Evolutionary conservation across 2,113 vertebrate species (phyloP).

Genomic region (Phaethon lepturus): DNA sequence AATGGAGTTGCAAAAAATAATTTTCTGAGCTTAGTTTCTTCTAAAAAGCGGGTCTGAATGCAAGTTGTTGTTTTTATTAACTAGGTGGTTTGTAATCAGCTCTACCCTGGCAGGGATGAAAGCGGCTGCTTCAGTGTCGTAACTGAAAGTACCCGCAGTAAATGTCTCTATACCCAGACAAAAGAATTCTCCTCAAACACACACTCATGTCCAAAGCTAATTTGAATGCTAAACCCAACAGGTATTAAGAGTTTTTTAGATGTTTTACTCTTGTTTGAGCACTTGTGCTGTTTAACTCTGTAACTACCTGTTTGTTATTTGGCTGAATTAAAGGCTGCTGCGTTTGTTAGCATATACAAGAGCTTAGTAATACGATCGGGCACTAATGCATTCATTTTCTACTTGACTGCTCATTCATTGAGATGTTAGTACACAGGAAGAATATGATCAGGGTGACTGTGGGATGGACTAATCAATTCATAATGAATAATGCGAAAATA

Average conservation of each 20-base stretch:
- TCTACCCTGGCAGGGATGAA: not conserved
- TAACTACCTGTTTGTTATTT: conserved; percentile 50
- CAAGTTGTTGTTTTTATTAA: conserved; percentile 48
- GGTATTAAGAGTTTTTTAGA: not conserved
- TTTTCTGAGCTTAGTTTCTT: conserved; percentile 18
- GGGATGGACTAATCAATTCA: conserved; percentile 43
- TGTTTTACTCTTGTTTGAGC: not conserved
- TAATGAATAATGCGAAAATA: conserved; percentile 53
- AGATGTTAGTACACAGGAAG: conserved; percentile 70
- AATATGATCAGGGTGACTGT: conserved; percentile 59
- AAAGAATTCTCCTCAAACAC: conserved; percentile 18
- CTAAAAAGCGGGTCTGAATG: conserved; percentile 17
- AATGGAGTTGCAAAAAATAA: not conserved
- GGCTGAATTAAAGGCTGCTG: conserved; percentile 5
- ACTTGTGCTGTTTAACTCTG: conserved; percentile 28
- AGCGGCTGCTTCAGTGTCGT: conserved; percentile 11
- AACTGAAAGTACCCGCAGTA: not conserved
- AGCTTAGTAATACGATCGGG: conserved; percentile 76
- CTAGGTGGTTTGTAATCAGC: conserved; percentile 34
- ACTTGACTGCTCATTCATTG: conserved; percentile 81
- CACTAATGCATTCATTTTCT: conserved; percentile 85
- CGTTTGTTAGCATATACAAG: conserved; percentile 15
- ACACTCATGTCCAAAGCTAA: not conserved
- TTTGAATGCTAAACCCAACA: conserved; percentile 18
- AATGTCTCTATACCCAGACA: not conserved